Evolutionary conservation across 1,140 invertebrate genomes (phyloP), one percentile per base, ranked within the genome.

Genomic region (Venturia canescens): DNA sequence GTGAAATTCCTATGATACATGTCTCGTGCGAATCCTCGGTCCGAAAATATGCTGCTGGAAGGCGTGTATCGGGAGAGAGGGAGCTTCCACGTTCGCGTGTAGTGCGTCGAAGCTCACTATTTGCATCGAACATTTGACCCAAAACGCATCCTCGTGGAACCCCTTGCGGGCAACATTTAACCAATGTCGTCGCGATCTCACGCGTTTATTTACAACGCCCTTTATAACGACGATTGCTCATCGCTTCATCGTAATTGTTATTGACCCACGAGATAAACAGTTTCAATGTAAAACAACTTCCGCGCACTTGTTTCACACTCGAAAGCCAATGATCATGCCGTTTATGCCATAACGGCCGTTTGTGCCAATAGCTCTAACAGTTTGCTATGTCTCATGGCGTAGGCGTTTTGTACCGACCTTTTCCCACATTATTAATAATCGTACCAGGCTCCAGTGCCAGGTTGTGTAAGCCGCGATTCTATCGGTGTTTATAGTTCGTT

Each of bases 1-100:
- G 29, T 48, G n/a, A 71, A 71, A 60, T 60, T 60, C 27, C 72
- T 60, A 76, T 23, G 23, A 76, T 29, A 60, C n/a, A 60, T 75
- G 72, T 75, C 72, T 72, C 70, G 70, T 72, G 70, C 38, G 60
- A 50, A 74, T 74, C 71, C 71, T 57, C 34, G 48, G 48, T 74
- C 71, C 48, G 71, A 74, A 23, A 63, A 63, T 63, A 74, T 29
- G 71, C 71, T 74, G 71, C 71, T 53, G 71, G 69, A 71, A 71
- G 69, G 69, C 69, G 69, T 44, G 38, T 31, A 71, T 44, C 69
- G 69, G 34, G 50, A 53, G 50, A 44, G 31, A 38, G n/a, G 34
- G 69, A 71, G 69, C 38, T 44, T 34, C 48, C 69, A 71, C 27
- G 21, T 74, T 53, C 16, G 13, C 29, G 11, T 23, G 57, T 53